Evolutionary conservation across 1,140 invertebrate genomes (phyloP), one percentile per base, ranked within the genome.

Genomic region (Philaenus spumarius): DNA sequence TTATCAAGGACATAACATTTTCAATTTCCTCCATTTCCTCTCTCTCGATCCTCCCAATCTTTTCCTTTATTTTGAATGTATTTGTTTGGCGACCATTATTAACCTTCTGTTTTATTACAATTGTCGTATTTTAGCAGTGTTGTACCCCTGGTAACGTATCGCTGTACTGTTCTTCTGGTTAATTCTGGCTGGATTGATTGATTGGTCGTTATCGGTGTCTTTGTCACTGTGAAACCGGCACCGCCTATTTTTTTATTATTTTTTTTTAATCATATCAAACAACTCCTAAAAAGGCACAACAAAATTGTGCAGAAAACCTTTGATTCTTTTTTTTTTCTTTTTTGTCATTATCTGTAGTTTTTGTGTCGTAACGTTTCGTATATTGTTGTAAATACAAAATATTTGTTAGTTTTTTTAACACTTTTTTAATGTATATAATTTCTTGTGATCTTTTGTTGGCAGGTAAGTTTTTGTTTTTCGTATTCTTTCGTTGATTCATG

Each of bases 41-140:
- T n/a, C n/a, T n/a, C n/a, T n/a, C n/a, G n/a, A n/a, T n/a, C n/a
- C n/a, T n/a, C n/a, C n/a, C n/a, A n/a, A n/a, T n/a, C n/a, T n/a
- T n/a, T n/a, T 30, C 9, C 26, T 30, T 30, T n/a, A 30, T 51
- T 51, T 51, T 51, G 48, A 51, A 51, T 51, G 48, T 51, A 51
- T 51, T 35, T 51, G 48, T 51, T 30, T 51, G 48, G 48, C 48
- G 48, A 51, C n/a, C n/a, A n/a, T 12, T 5, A 47, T 47, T 47
- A 47, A 30, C 48, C 48, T 35, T 22, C 11, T 14, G 12, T 51
- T 30, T 30, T n/a, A n/a, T n/a, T 30, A 30, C 48, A 23, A 30
- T 22, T 51, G 48, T 51, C 48, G 48, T 51, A 35, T 14, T 23
- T 51, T 51, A 51, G 48, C 48, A 47, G 20, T 51, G 48, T 51